phyloP scores from a whole-genome alignment of 2,797 vertebrate genomes.

The Adrianichthys oophorus region DNA sequence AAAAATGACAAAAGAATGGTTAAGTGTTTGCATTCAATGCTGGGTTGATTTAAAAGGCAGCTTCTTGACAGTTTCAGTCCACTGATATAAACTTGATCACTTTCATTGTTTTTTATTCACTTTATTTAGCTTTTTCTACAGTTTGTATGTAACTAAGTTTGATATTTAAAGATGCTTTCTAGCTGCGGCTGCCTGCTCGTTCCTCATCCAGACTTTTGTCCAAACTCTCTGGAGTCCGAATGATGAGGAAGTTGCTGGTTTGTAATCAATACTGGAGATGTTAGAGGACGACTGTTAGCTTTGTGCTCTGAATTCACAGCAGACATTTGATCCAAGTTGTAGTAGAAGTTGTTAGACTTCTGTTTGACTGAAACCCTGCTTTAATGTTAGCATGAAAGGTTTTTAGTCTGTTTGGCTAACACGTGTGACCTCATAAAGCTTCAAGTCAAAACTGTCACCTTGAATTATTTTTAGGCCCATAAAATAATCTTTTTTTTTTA shows the following conservation, averaged over 20 bases:
- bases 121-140: constrained; percentile 30
- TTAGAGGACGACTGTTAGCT: constrained; percentile 1
- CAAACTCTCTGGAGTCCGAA: neutral
- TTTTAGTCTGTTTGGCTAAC: too few species aligned
- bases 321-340: neutral
- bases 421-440: too few species aligned
- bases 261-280: constrained; percentile 4
- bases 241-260: constrained; percentile 3
- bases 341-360: too few species aligned
- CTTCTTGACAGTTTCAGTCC: constrained; percentile 33
- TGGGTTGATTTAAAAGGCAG: constrained; percentile 14
- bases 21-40: constrained; percentile 6
- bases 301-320: neutral
- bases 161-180: constrained; percentile 25
- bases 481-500: too few species aligned
- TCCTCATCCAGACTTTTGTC: constrained; percentile 8
- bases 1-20: too few species aligned
- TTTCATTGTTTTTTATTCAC: constrained; percentile 33
- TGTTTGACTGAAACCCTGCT: too few species aligned
- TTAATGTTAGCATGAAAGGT: too few species aligned
- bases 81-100: constrained; percentile 17
- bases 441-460: too few species aligned
- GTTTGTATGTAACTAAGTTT: constrained; percentile 41
- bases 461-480: too few species aligned
- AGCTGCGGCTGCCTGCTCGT: constrained; percentile 13